Conservation (phyloP, 2,888 invertebrate species). For the Phyllotreta striolata region DNA sequence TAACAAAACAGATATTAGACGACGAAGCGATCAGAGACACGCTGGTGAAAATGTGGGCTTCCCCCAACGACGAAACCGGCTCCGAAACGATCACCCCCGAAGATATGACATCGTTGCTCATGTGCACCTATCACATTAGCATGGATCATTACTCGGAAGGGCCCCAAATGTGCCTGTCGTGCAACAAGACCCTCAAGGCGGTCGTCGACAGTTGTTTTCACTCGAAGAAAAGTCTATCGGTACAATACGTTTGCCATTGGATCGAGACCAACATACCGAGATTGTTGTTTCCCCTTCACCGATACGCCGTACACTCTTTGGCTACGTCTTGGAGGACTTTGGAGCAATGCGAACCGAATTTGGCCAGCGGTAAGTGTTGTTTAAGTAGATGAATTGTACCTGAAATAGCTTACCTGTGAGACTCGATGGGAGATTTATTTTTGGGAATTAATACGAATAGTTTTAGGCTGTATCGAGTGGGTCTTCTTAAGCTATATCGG, state of each 20-base stretch:
- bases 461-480: too few relatives aligned
- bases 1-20: constrained; percentile 60
- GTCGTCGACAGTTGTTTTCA: constrained; percentile 84
- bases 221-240: constrained; percentile 75
- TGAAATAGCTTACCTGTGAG: too few relatives aligned
- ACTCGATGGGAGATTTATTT: too few relatives aligned
- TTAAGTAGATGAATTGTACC: too few relatives aligned
- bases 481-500: too few relatives aligned
- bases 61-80: constrained; percentile 59
- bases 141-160: constrained; percentile 82
- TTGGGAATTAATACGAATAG: too few relatives aligned
- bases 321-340: constrained; percentile 67
- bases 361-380: constrained; percentile 54
- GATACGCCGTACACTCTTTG: constrained; percentile 66
- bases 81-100: constrained; percentile 69
- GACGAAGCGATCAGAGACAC: constrained; percentile 70
- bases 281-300: constrained; percentile 77
- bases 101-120: constrained; percentile 71
- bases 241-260: constrained; percentile 84
- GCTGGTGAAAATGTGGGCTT: constrained; percentile 70
- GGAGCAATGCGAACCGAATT: constrained; percentile 53
- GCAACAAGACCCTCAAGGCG: constrained; percentile 75
- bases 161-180: constrained; percentile 64
- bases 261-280: constrained; percentile 80
- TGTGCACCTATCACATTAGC: constrained; percentile 79